Evolutionary conservation across 2,797 vertebrate species (phyloP).

Genomic region (Parauchenoglanis punctatus): DNA sequence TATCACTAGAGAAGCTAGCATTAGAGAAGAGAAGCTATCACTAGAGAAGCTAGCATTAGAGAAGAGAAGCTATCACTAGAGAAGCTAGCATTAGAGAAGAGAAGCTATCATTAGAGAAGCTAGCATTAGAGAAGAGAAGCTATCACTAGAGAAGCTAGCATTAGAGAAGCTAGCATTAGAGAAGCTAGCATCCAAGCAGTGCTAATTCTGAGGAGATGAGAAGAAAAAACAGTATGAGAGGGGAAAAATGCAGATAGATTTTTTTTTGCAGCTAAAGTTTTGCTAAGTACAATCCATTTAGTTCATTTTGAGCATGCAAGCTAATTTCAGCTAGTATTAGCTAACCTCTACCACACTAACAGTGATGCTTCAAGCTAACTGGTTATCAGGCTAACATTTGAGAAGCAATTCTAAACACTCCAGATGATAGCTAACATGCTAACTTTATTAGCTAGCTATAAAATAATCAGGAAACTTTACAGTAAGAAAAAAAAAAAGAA

Average conservation of each 20-base stretch:
- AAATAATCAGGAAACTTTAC: neutral
- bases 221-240: neutral
- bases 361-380: neutral
- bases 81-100: neutral
- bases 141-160: neutral
- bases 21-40: neutral
- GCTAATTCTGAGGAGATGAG: neutral
- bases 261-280: neutral
- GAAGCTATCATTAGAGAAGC: neutral
- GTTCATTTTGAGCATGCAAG: neutral
- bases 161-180: neutral
- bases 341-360: neutral
- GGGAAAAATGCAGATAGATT: neutral
- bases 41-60: neutral
- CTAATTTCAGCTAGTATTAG: neutral
- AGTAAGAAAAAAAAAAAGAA: constrained; percentile 66
- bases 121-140: neutral
- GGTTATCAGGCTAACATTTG: neutral
- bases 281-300: neutral
- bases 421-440: neutral
- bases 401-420: neutral
- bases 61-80: neutral
- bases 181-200: neutral
- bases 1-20: neutral
- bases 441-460: neutral